Base-by-base conservation (phyloP, 2,797 vertebrate genomes). In the Sebastes iracundus region DNA sequence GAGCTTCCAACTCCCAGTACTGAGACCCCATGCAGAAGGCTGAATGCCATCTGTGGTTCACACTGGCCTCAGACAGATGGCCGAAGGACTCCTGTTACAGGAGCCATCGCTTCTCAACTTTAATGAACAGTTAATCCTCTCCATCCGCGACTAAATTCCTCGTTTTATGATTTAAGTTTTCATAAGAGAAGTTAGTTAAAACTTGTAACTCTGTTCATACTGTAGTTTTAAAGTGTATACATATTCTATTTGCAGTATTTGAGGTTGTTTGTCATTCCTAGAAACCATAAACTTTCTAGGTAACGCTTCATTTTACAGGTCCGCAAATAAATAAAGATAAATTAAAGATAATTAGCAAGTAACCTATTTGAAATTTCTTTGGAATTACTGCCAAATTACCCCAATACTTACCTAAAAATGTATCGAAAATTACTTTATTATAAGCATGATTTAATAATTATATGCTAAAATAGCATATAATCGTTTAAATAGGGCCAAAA, bases 61-160 rank as follows among this genome's bases (percentile, higher is more conserved):
- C 88, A 86, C 81, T 82, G 87, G 86, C 83, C 66, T 60, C 59
- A 82, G 90, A 87, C 93, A 94, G 93, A 94, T 94, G 93, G 94
- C 89, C 79, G 13, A 77, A 91, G 75, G 84, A 88, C 90, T 94
- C 89, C 84, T 81, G 88, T 93, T 88, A 89, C 90, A 92, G 86
- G 81, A 87, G 83, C 90, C 72, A 77, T 81, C 79, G 28, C 62
- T 73, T 80, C 84, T 90, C 59, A 76, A 85, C 85, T 90, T 90
- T 83, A 88, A 86, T 84, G 71, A 89, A 88, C 84, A 72, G 53
- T 67, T 91, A 87, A 91, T 92, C 79, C 70, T 74, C 56, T 67
- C 52, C 33, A 46, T 38, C 46, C 63, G 16, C 5, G 9, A 73
- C 12, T 49, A 60, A 75, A 81, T 13, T 27, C n/a, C 63, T 8